A percentile compares a stretch with the other conserved stretches of the same genome.
Evolutionary conservation across 2,888 invertebrate genomes (phyloP).

Genomic region (Apamea epomidion): DNA sequence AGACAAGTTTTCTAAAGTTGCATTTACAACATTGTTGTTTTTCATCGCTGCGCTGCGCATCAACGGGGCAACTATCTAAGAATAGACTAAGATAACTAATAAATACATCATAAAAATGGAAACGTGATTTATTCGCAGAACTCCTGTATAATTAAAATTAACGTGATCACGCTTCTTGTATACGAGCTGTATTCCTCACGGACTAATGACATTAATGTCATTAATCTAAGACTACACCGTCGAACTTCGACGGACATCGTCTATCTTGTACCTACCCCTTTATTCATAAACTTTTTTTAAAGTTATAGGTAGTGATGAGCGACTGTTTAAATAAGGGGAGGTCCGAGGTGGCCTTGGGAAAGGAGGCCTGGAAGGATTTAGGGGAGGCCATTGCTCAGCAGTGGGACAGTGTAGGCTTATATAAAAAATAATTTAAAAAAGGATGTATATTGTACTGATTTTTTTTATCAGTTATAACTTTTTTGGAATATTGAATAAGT

Average conservation of each 20-base stretch:
- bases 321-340: not conserved
- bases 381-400: not conserved
- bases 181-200: constrained; percentile 6
- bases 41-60: not conserved
- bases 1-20: constrained; percentile 9
- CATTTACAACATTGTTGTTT: constrained; percentile 17
- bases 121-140: constrained; percentile 49
- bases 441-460: not conserved
- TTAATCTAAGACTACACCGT: constrained; percentile 4
- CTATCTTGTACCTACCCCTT: not conserved
- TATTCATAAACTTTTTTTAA: not conserved
- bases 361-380: not conserved
- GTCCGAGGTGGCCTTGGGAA: not conserved
- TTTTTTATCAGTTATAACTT: not conserved
- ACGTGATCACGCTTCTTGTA: constrained; percentile 36
- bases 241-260: not conserved
- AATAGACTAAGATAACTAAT: constrained; percentile 13
- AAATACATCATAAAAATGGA: constrained; percentile 47
- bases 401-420: not conserved
- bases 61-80: not conserved
- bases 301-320: not conserved
- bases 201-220: not conserved
- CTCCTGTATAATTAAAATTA: constrained; percentile 42
- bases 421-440: not conserved
- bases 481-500: not conserved